phyloP scores from a whole-genome alignment of 2,113 vertebrate genomes.

The Cavia aperea region DNA sequence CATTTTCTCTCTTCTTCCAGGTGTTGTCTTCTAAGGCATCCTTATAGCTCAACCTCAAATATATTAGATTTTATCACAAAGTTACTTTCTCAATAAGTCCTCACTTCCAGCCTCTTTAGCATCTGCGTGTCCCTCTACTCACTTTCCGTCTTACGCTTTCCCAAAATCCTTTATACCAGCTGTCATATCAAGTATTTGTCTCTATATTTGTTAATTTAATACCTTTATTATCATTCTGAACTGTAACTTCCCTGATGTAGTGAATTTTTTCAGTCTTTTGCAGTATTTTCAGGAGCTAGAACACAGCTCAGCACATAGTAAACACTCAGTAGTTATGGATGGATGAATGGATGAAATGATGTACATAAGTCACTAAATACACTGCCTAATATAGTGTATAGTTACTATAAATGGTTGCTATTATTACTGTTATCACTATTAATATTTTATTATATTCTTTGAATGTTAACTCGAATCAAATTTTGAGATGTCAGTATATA shows the following conservation, averaged over 20 bases:
- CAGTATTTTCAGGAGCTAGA: background rate
- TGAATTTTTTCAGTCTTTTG: background rate
- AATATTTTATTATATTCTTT: slow-evolving; percentile 2
- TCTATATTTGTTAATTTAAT: background rate
- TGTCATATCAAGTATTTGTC: background rate
- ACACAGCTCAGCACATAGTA: background rate
- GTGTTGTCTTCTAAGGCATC: background rate
- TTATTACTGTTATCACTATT: background rate
- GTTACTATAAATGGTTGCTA: background rate
- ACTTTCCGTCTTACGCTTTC: background rate
- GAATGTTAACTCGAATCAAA: background rate
- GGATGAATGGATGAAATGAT: background rate
- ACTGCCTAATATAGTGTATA: background rate
- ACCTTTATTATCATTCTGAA: background rate
- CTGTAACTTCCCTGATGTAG: background rate
- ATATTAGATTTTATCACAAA: background rate
- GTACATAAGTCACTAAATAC: background rate
- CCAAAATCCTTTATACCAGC: background rate
- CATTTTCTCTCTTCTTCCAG: background rate
- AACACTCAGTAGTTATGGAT: background rate
- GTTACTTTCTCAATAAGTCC: background rate
- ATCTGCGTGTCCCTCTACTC: background rate
- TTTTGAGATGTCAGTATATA: background rate
- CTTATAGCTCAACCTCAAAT: background rate
- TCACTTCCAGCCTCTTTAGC: background rate